Evolutionary conservation across 2,888 invertebrate genomes (phyloP), one percentile per base, ranked within the genome.

Genomic region (Arctia plantaginis): DNA sequence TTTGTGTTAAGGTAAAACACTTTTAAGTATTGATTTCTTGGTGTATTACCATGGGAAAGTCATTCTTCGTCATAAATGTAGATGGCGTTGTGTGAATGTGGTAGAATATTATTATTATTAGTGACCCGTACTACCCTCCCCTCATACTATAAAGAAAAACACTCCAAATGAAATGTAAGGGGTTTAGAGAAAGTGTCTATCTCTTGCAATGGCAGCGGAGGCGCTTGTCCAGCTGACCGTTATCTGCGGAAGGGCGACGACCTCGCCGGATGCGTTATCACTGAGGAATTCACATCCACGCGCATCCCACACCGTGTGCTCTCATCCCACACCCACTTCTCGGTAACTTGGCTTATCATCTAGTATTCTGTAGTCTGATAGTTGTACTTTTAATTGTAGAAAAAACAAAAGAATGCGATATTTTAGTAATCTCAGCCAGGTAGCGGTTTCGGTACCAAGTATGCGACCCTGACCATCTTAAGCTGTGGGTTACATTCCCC

Each of bases 231-330:
- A 92, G 92, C 93, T 91, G 93, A 92, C 89, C 83, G 90, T 87
- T 93, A 92, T 88, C 85, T 85, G 85, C 91, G 94, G 95, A 94
- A 94, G 95, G 93, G 90, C 92, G 87, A 88, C 90, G 90, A 92
- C 93, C 94, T 87, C 91, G 84, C 92, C 93, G 93, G 93, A 93
- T 90, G 90, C 87, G 85, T 89, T 93, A 93, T 89, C 91, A 84
- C 79, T 72, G 77, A 77, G 84, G 85, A 87, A 79, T 85, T 80
- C 84, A 85, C 82, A 79, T 74, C 79, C 73, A 70, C 73, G 55
- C 62, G 81, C 83, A 78, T 78, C 81, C 88, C 88, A 86, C 87
- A 80, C 82, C 77, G 67, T 55, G 62, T 75, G 69, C 80, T 80
- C 84, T 77, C 81, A 80, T 84, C 80, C 87, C 87, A 87, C 87